Evolutionary conservation across 2,888 invertebrate species (phyloP), one percentile per base, ranked within the genome.

Genomic region (Theodoxus fluviatilis): DNA sequence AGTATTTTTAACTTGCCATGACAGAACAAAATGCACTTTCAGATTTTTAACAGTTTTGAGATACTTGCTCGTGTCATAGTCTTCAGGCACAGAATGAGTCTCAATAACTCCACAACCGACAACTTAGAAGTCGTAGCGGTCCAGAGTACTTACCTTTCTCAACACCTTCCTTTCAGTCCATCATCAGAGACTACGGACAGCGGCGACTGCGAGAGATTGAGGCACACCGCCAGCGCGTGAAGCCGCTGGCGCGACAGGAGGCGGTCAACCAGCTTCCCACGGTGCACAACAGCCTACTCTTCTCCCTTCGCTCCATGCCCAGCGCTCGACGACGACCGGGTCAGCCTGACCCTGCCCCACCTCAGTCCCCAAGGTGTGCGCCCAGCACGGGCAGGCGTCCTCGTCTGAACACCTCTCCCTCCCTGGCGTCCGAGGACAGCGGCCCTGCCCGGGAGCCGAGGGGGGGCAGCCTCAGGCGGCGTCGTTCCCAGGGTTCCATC

Each of bases 161-260:
- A n/a, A n/a, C n/a, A n/a, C 49, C 63, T 28, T 66, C 31, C n/a
- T 77, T 78, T 31, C 76, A 83, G 83, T 75, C 76, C 68, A 82
- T 83, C 37, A 83, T 83, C 38, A 74, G 83, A 38, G 80, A 81
- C 59, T 83, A 81, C 63, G 83, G 82, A 9, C 81, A 83, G 69
- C 75, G 79, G 68, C 71, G 83, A 2, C 76, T 83, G 15, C 75
- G 79, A 43, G 80, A 82, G 70, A 81, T 81, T 37, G 81, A 81
- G 69, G 78, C 81, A 33, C 81, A 83, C 69, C 71, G 81, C 6
- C 76, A 79, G 69, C 78, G 77, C 72, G 75, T 78, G 28, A 78
- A 79, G 47, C 74, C 75, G 9, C 69, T 74, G 9, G 74, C 76
- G 35, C 64, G 67, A 28, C 37, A 63, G 57, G 38, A 47, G 15